Base-by-base conservation (phyloP, 2,113 vertebrate species). In the Anas platyrhynchos region DNA sequence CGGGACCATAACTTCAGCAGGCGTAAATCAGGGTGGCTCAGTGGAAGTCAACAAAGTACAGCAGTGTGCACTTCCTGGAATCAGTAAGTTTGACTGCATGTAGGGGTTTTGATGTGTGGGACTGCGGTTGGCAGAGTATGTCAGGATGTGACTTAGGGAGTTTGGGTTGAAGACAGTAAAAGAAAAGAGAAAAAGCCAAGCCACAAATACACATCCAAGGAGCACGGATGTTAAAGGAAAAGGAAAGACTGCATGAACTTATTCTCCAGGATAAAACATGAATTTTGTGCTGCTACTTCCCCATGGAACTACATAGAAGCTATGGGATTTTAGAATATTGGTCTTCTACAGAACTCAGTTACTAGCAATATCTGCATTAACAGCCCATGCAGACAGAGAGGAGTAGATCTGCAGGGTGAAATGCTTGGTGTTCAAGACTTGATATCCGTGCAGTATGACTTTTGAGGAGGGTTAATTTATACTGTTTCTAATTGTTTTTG, bases 121-220 rank as follows among this genome's bases (percentile, higher is more conserved):
- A n/a, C 32, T 93, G 90, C 0, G n/a, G 83, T 48, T 89, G 86
- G 69, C 77, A 84, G 34, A 84, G 23, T 7, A 41, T 91, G 90
- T 84, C 36, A 43, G 86, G 88, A 93, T 93, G 73, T 86, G 83
- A 91, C 83, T 84, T 55, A 34, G 66, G 69, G 66, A 92, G 44
- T 18, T 65, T 73, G 77, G 78, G 69, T 83, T 72, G 58, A 95
- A 86, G 86, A 46, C 22, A 81, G 76, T 81, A 52, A 93, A 88
- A 85, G 34, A 74, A 62, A 54, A 89, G 71, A 74, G 71, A 50
- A 91, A 91, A 93, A 87, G 66, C 83, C 86, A 91, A 93, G 77
- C 86, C 94, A 94, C 92, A 88, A 82, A 76, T 72, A 56, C 66
- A 59, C 58, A 59, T 83, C 73, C 54, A 62, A 91, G 50, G 44